Conservation (phyloP, 2,113 vertebrate species). For the Paradisaea rubra region DNA sequence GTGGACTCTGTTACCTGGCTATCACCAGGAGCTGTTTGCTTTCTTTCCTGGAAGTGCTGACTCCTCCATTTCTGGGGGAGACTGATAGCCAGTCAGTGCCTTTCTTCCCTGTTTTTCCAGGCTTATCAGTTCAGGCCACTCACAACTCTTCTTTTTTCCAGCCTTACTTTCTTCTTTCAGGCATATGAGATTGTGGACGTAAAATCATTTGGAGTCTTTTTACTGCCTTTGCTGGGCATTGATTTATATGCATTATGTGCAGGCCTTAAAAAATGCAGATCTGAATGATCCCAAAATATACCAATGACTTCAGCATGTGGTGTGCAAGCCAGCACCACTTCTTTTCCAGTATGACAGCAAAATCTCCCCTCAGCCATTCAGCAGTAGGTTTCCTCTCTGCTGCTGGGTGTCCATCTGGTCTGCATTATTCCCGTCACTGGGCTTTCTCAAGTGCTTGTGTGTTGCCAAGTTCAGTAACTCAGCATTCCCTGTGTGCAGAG, state of each 20-base stretch:
- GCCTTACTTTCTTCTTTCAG: not conserved
- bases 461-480: not conserved
- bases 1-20: not conserved
- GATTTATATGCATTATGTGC: not conserved
- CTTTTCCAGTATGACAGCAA: slow-evolving; percentile 35
- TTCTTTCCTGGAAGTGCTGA: not conserved
- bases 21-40: not conserved
- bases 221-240: not conserved
- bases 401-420: slow-evolving; percentile 48
- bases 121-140: not conserved
- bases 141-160: not conserved
- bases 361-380: slow-evolving; percentile 17
- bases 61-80: not conserved
- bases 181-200: not conserved
- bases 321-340: slow-evolving; percentile 12
- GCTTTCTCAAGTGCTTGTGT: not conserved
- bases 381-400: slow-evolving; percentile 19
- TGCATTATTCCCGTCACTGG: not conserved
- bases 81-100: not conserved
- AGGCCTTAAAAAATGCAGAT: not conserved
- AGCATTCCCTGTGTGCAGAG: not conserved
- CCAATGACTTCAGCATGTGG: slow-evolving; percentile 17
- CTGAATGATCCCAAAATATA: slow-evolving; percentile 21
- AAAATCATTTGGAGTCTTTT: not conserved
- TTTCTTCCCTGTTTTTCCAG: not conserved